A percentile compares a stretch with the other conserved stretches of the same genome.
phyloP scores from a whole-genome alignment of 2,888 invertebrate species.

The Hirtodrosophila duncani region DNA sequence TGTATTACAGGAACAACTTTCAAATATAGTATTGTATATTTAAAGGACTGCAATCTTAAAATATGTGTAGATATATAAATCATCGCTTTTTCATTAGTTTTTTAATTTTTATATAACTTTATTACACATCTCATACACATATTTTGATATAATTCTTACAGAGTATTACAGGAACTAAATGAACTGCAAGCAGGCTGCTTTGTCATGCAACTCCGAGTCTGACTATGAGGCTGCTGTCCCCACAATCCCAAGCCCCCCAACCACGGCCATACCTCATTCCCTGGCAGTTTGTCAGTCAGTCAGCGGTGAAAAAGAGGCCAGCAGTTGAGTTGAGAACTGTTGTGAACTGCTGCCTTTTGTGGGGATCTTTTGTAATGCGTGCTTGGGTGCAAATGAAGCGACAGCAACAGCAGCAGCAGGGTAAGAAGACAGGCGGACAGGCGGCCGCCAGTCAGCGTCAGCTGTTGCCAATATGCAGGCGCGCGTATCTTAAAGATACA shows the following conservation, averaged over 20 bases:
- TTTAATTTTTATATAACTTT: too few species aligned
- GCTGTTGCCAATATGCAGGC: slow-evolving; percentile 55
- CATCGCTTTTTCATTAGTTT: too few species aligned
- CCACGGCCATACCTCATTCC: not conserved
- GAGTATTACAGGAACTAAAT: slow-evolving; percentile 48
- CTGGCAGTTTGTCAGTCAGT: slow-evolving; percentile 47
- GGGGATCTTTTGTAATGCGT: slow-evolving; percentile 67
- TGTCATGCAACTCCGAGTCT: slow-evolving; percentile 68
- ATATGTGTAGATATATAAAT: too few species aligned
- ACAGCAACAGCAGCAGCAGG: slow-evolving; percentile 17
- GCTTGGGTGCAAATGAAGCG: slow-evolving; percentile 71
- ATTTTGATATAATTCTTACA: too few species aligned
- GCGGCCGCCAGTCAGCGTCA: slow-evolving; percentile 39
- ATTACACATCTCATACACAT: too few species aligned
- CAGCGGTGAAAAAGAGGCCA: slow-evolving; percentile 52
- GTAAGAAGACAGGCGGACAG: slow-evolving; percentile 14
- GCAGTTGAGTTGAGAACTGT: slow-evolving; percentile 52
- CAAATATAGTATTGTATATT: too few species aligned
- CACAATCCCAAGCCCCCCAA: not conserved
- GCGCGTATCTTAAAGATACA: slow-evolving; percentile 57
- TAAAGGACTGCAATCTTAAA: too few species aligned
- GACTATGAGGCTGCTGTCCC: slow-evolving; percentile 24
- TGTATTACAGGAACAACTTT: too few species aligned
- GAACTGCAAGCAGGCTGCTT: slow-evolving; percentile 56
- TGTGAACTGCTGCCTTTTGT: slow-evolving; percentile 34